phyloP scores from a whole-genome alignment of 2,113 vertebrate genomes.

The Tonatia bakeri region DNA sequence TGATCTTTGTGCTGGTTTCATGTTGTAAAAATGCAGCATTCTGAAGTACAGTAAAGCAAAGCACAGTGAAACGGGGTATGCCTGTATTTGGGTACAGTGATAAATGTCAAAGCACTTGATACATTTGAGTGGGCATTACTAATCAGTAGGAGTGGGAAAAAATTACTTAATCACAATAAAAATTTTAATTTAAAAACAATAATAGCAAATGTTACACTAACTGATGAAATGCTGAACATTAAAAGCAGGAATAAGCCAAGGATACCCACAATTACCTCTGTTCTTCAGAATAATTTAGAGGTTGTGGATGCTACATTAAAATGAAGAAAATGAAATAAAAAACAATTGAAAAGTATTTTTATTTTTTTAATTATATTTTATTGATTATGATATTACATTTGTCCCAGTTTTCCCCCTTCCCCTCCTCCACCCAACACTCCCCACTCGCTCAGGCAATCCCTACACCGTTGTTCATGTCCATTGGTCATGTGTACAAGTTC shows the following conservation, averaged over 20 bases:
- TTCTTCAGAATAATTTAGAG: neutral
- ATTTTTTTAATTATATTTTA: neutral
- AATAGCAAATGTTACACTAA: neutral
- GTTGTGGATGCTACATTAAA: neutral
- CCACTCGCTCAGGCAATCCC: too few species aligned
- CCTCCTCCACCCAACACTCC: too few species aligned
- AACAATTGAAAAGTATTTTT: neutral
- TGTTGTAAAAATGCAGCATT: neutral
- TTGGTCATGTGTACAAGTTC: too few species aligned
- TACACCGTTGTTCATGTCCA: too few species aligned
- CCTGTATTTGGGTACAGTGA: neutral
- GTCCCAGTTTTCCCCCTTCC: too few species aligned
- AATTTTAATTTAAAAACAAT: neutral
- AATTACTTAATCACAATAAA: neutral
- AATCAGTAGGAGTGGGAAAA: neutral
- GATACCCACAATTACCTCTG: neutral
- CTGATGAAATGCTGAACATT: neutral
- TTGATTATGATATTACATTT: too few species aligned
- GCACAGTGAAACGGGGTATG: neutral
- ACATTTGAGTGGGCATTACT: neutral
- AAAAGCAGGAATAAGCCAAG: neutral
- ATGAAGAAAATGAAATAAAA: slow-evolving; percentile 3
- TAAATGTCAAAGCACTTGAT: neutral
- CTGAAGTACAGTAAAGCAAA: neutral
- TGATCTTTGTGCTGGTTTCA: neutral